Evolutionary conservation across 2,113 vertebrate genomes (phyloP), one percentile per base, ranked within the genome.

Genomic region (Cephalophus harveyi): DNA sequence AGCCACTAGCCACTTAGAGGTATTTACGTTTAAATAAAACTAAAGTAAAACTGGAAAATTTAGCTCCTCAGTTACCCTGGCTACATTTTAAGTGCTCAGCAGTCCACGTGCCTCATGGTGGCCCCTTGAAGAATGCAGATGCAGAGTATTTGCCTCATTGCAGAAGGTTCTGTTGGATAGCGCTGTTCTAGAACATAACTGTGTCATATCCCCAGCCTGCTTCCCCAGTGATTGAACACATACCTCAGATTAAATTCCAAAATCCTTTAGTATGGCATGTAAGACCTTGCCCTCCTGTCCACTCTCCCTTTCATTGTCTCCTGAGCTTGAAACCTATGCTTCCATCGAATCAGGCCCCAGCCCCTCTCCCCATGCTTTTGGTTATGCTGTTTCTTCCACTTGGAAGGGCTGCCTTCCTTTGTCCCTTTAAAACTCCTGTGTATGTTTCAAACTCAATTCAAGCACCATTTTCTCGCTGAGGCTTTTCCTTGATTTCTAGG

Each of bases 21-120:
- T 74, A 78, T 78, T 91, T 85, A 74, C 25, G 15, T 43, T 67
- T 54, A 85, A 71, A 46, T 81, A 30, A 89, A 88, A n/a, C 57
- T 16, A 57, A 57, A 84, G 9, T 59, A 59, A 28, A 79, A 93
- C 79, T 27, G 43, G n/a, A 40, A 85, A 81, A 43, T 43, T 30
- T 16, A 86, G 74, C 55, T 76, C 55, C 76, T 64, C 11, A 64
- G 50, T 81, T 71, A 55, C 30, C 9, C 15, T 40, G 36, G 30
- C 8, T 19, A 55, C 16, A 1, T 76, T 60, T 27, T 59, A 57
- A 82, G 40, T 16, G 25, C 48, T 36, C 33, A 78, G 0, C 23
- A 57, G 84, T 55, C 67, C 13, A 9, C 1, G 19, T 87, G 60
- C 30, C 81, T 36, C 36, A 9, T 11, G 15, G 67, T 60, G 17